phyloP scores from a whole-genome alignment of 2,113 vertebrate genomes.

The Amphilophus citrinellus region DNA sequence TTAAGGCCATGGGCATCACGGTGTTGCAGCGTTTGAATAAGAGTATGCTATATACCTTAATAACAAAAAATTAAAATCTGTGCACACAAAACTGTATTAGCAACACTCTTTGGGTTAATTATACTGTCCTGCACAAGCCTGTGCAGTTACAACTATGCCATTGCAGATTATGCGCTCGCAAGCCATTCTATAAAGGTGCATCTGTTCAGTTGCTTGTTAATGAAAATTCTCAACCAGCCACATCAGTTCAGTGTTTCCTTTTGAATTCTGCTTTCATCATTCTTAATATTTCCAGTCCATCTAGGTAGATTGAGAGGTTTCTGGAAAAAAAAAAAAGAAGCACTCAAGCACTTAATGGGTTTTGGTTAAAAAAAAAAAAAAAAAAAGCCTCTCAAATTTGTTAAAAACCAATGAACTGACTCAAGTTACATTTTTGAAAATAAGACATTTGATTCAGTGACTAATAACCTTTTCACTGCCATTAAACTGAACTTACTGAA shows the following conservation, averaged over 20 bases:
- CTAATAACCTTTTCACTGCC: neutral
- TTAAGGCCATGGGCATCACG: neutral
- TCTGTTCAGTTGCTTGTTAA: neutral
- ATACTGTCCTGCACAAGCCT: neutral
- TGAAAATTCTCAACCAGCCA: neutral
- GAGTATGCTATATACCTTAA: neutral
- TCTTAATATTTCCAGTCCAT: neutral
- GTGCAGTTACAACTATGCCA: neutral
- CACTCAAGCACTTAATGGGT: neutral
- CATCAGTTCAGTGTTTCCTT: neutral
- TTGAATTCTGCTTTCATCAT: neutral
- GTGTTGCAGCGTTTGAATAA: neutral
- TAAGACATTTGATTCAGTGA: neutral
- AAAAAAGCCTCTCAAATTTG: neutral
- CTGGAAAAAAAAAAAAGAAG: neutral
- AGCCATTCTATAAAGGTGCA: neutral
- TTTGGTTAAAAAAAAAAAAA: neutral
- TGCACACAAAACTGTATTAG: neutral
- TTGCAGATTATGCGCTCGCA: neutral
- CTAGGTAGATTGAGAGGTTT: no score
- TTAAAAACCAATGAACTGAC: neutral
- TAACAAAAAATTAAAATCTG: neutral
- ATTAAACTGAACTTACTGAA: constrained; percentile 3
- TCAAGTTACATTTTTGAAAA: neutral
- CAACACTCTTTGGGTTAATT: neutral